Evolutionary conservation across 2,797 vertebrate genomes (phyloP), one percentile per base, ranked within the genome.

Genomic region (Gallinago nigripennis): DNA sequence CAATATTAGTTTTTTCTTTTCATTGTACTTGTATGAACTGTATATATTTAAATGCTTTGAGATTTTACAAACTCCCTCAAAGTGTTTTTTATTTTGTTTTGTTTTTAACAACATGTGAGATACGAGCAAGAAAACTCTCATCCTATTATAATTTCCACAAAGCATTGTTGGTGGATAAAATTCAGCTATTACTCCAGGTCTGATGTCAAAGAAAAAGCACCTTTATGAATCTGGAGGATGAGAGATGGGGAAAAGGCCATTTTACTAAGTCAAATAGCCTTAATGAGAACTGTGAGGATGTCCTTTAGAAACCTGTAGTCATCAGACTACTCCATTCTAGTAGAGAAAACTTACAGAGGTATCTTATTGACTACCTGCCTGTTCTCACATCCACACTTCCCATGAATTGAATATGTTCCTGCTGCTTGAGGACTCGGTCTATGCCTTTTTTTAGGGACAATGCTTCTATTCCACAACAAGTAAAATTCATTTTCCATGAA

Each of bases 351-450:
- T 79, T 61, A 25, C 2, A 30, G 9, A 54, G 30, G 6, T 41
- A 41, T 0, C 0, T 31, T 46, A 12, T 3, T 87, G 19, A 51
- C 19, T 57, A 30, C 3, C 19, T 82, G 30, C 9, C 11, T 3
- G 2, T 31, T 8, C 9, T 53, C 23, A 79, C 3, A 12, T 1
- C 1, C 13, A 70, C 3, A 3, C 1, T 64, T 78, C 16, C 8
- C 33, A 61, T 30, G 3, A 60, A 16, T 1, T 19, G 6, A 56
- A 2, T 20, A 35, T 14, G 2, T 30, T 80, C 14, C 9, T 81
- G 23, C 7, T 83, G 4, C 9, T 75, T 76, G 12, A 83, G 8
- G 19, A 69, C 54, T 28, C 3, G 58, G 9, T 82, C 54, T 72
- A 17, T 21, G 20, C 6, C 2, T 82, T 77, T 79, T 79, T 24